Evolutionary conservation across 2,113 vertebrate species (phyloP), one percentile per base, ranked within the genome.

Genomic region (Argyrosomus japonicus): DNA sequence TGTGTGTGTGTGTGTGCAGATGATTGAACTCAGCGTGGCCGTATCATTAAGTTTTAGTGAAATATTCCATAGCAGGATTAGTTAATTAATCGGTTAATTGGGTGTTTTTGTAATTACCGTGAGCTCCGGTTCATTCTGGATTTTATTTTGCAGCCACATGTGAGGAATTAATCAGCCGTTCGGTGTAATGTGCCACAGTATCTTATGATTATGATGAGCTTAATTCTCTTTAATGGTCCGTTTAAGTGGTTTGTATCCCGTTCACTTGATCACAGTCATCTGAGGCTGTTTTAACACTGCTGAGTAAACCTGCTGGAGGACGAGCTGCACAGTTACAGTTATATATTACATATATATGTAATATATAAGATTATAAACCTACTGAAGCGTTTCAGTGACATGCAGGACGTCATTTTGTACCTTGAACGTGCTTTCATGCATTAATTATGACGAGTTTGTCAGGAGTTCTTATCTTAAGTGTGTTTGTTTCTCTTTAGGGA

Each of bases 211-310:
- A 64, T 43, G 73, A 83, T 48, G 77, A 10, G 72, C 3, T 48
- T 72, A 71, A 81, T 85, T 88, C 79, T 79, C 58, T 23, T 82
- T 77, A 82, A 83, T 57, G 77, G 70, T 58, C 68, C 64, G 9
- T 81, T 77, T 68, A 83, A 77, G 64, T 48, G 54, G 60, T 43
- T 3, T 68, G 56, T 14, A 32, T 67, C 63, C 32, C 14, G 6
- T 51, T 61, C 68, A 64, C 60, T 14, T 50, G 70, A 79, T 88
- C 80, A 83, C 14, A 64, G 56, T 86, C 56, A 58, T 69, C 43
- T 36, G 47, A 81, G 51, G 50, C 25, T 27, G 40, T 89, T 18
- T 76, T 14, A 11, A 51, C 54, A 48, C 17, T 1, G 53, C 50
- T 45, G 54, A 6, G 70, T 50, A 18, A 61, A 7, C 1, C 27